Evolutionary conservation across 2,113 vertebrate genomes (phyloP), one percentile per base, ranked within the genome.

Genomic region (Heterochromis multidens): DNA sequence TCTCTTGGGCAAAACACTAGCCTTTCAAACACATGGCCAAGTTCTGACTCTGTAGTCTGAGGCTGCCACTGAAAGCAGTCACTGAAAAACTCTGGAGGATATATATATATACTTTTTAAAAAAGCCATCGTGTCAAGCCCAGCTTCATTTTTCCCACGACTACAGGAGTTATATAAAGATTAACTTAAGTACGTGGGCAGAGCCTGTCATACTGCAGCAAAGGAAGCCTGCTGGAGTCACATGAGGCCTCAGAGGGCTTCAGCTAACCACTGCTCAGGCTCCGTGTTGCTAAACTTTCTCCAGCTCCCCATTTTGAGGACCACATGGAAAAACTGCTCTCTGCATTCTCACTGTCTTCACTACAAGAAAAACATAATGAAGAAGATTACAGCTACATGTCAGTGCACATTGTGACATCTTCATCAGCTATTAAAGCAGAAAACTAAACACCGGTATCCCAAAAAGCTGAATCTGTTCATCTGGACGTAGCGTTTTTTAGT

Each of bases 91-190:
- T 54, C 86, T 84, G 57, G 79, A 63, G 85, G 77, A 87, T 67
- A 74, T 46, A 60, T 70, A 67, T 62, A 79, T 43, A 25, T n/a
- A n/a, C n/a, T n/a, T n/a, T n/a, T n/a, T 57, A 67, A 58, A 83
- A 82, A 72, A 81, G n/a, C 23, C 59, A 86, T 74, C n/a, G 5
- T 91, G 88, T 86, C 83, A 79, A 82, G 61, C 60, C 61, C 86
- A 76, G 85, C 88, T 88, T 88, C 37, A 83, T 86, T 90, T 93
- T 96, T 96, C 96, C 95, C 96, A 96, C 89, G 93, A 91, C 92
- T 90, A 77, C 83, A 76, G 27, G 74, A 93, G 93, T 94, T 96
- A 95, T 94, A 93, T 95, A 94, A 94, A 95, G 95, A 93, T 90
- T 86, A 87, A 87, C 83, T 89, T 74, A 88, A 95, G 88, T 92